Evolutionary conservation across 2,797 vertebrate genomes (phyloP), one percentile per base, ranked within the genome.

Genomic region (Melanotaenia parkinsoni): DNA sequence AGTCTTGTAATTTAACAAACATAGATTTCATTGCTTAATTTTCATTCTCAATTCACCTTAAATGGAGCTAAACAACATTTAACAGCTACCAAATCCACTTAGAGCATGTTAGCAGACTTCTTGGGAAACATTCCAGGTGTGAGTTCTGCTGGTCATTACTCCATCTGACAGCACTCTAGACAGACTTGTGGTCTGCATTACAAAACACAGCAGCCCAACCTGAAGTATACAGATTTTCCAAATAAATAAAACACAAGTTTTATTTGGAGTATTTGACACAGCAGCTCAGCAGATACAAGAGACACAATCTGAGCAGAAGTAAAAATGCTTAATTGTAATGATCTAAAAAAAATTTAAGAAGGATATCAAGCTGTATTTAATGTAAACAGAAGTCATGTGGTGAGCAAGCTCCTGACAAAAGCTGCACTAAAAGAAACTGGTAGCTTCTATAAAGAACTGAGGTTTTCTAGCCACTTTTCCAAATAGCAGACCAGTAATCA

Each of bases 401-500:
- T 12, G 22, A 70, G 51, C 82, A 88, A 88, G 81, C 71, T 72
- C 53, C 77, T 51, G 69, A 85, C 81, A 76, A 71, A 70, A 87
- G 83, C 79, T 74, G 24, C 30, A 74, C 72, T 83, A 82, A 91
- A 86, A 87, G 74, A 83, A 85, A 82, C 86, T 70, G 81, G 85
- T 91, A 89, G 90, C 89, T 85, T 86, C 88, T 85, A 90, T 86
- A 91, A 92, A 90, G 87, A 87, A 89, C 80, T 76, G 89, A 82
- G 91, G 89, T 84, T 89, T 90, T 75, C 77, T 72, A 72, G 89
- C 92, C 82, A 38, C 85, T 85, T 88, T 88, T 86, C 86, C 85
- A 88, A 90, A 92, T 63, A 80, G 80, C 64, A 83, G 79, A 90
- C 78, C 89, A 91, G 81, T 93, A 93, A 92, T 93, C 89, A 86